Base-by-base conservation (phyloP, 2,888 invertebrate genomes). In the Melolontha melolontha region DNA sequence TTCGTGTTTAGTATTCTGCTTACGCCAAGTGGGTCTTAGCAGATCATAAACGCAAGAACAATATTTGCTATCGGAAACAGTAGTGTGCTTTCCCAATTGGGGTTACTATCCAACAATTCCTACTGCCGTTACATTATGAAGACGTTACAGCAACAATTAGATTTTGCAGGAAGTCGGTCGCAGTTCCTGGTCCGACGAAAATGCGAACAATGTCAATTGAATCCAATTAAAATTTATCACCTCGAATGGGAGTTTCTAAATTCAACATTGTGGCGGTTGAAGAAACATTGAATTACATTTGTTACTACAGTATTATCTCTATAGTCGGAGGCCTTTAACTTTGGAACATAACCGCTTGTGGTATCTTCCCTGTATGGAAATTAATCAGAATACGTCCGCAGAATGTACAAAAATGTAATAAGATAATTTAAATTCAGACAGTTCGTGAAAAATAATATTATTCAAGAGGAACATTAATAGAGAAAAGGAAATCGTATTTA, bases 1-100 rank as follows among this genome's bases (percentile, higher is more conserved):
- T 44, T 14, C 73, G 72, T 71, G 75, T 75, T 34, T 74, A 72
- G 76, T 75, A 73, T 74, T 72, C 73, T 74, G 75, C 74, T 76
- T 73, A 71, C 69, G 64, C 70, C 68, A 74, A 72, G 71, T 76
- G 72, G 74, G 74, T 75, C 74, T 70, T 64, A 64, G 50, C 41
- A 17, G 59, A 66, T 67, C 63, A 65, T 71, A 70, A 72, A 71
- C 71, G 22, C 17, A 69, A 59, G 69, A 51, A 68, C 71, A 72
- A 66, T 65, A 70, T 64, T 66, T 71, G 63, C 67, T 59, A 70
- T 71, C 69, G 71, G 65, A 66, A 71, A 64, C 68, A 47, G 55
- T 6, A 34, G 6, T 52, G 59, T 27, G 57, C 57, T 50, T 50
- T 64, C 27, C 57, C 63, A 52, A 44, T 65, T 44, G 66, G 68